A percentile compares a stretch with the other conserved stretches of the same genome.
Evolutionary conservation across 2,797 vertebrate genomes (phyloP).

Genomic region (Pogoniulus pusillus): DNA sequence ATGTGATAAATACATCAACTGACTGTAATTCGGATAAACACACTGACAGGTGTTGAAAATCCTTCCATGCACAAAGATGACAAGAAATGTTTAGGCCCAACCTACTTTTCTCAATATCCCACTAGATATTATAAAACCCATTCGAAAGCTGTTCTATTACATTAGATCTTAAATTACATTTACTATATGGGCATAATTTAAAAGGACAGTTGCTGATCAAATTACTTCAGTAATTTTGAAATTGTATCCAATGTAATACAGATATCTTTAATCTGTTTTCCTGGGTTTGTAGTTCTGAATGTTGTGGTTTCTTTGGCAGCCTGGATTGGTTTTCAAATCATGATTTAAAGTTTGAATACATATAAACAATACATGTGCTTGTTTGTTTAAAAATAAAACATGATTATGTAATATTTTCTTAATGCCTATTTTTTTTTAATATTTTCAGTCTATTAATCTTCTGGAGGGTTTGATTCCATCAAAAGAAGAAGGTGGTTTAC

Average conservation of each 20-base stretch:
- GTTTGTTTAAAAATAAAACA: neutral
- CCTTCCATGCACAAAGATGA: neutral
- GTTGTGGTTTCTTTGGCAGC: neutral
- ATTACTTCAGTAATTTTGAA: neutral
- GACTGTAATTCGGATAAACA: neutral
- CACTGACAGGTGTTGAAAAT: neutral
- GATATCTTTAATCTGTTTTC: neutral
- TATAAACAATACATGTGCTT: neutral
- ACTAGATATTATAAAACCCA: neutral
- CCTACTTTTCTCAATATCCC: neutral
- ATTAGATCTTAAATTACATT: neutral
- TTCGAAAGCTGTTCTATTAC: neutral
- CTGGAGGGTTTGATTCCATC: conserved; percentile 78
- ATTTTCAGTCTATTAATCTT: conserved; percentile 78
- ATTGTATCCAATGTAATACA: neutral
- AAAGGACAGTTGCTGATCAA: neutral
- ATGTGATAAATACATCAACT: neutral
- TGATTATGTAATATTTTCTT: neutral
- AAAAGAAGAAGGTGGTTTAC: conserved; percentile 72
- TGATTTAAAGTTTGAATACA: neutral
- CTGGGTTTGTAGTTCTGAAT: neutral
- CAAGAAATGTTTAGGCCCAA: neutral
- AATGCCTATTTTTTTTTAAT: neutral
- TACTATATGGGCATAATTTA: neutral
- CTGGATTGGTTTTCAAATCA: neutral